These are phyloP conservation scores for Cisticola juncidis DNA, from an alignment of 2,113 vertebrate species.

Conservation along the genomic window DNA sequence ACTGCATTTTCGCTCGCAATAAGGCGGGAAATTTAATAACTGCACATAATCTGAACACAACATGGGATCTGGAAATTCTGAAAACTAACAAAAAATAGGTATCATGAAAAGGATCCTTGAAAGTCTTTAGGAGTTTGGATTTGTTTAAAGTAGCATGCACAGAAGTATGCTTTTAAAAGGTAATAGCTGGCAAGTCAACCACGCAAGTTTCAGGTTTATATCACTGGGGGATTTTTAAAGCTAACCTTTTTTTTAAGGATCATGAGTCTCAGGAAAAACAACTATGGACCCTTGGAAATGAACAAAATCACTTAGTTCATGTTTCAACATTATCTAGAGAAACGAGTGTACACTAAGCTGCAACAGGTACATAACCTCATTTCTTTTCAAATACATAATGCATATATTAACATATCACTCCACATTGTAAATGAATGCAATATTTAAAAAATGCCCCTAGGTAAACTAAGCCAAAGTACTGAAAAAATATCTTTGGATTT, in stretches of 20 bases:
- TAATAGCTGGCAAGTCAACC: neutral
- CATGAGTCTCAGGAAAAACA: neutral
- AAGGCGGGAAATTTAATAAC: conserved; percentile 69
- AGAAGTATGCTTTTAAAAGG: neutral
- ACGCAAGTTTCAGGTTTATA: neutral
- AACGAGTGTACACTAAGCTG: neutral
- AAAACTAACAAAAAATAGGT: conserved; percentile 80
- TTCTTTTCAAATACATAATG: neutral
- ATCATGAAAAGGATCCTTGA: neutral
- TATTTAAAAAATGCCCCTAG: neutral
- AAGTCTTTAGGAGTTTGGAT: neutral
- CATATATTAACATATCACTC: neutral
- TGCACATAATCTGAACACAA: conserved; percentile 94
- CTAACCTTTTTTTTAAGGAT: neutral
- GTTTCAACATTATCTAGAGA: neutral
- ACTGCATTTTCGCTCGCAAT: conserved; percentile 77
- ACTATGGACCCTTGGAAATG: neutral
- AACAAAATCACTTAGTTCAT: neutral
- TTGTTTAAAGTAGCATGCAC: neutral
- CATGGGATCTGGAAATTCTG: conserved; percentile 90
- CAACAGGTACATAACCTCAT: neutral
- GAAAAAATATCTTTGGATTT: neutral
- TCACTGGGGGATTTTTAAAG: neutral
- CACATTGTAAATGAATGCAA: neutral
- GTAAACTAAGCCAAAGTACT: neutral